Base-by-base conservation (phyloP, 2,113 vertebrate species). In the Casuarius casuarius region DNA sequence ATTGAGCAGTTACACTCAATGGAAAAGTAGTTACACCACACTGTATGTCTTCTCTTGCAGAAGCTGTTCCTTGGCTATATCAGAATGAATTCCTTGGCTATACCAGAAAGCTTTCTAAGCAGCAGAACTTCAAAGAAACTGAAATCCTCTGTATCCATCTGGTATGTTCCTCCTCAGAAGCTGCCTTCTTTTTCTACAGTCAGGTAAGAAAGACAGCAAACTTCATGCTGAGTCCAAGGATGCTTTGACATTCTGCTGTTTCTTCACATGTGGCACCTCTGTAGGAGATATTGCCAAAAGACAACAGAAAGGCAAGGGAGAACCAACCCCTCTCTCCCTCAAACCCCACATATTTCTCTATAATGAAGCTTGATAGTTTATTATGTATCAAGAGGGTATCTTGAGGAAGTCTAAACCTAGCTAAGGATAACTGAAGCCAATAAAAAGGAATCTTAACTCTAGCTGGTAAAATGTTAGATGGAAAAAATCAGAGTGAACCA, bases 391-490 rank as follows among this genome's bases (percentile, higher is more conserved):
- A 73, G 33, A 80, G 28, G 17, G 48, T 42, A 46, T 61, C 4
- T 6, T 72, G 35, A 80, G 22, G 19, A 89, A 75, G 25, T 25
- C 77, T 82, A 94, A 31, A 51, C 33, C 66, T 82, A 84, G 29
- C 48, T 87, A 62, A 91, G 54, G 29, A 66, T 8, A 4, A 90
- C 38, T 48, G 54, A 70, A 87, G 52, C 46, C 42, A 94, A 58
- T 66, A 80, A 61, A 92, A 84, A 83, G 22, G 44, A 73, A 80
- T 89, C 95, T 94, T 94, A 95, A 91, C 17, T 77, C 81, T 85
- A 10, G 12, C 20, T 76, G 40, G 33, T 85, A 87, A 95, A 84
- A 58, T 18, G 49, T 26, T 87, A 29, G 40, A 81, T 89, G 25
- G 52, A 33, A 78, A 86, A 74, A 70, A 62, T 54, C 19, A 89